Percentiles rank a stretch among this genome's conserved stretches.
phyloP scores from a whole-genome alignment of 2,113 vertebrate species.

The Monarcha castaneiventris region DNA sequence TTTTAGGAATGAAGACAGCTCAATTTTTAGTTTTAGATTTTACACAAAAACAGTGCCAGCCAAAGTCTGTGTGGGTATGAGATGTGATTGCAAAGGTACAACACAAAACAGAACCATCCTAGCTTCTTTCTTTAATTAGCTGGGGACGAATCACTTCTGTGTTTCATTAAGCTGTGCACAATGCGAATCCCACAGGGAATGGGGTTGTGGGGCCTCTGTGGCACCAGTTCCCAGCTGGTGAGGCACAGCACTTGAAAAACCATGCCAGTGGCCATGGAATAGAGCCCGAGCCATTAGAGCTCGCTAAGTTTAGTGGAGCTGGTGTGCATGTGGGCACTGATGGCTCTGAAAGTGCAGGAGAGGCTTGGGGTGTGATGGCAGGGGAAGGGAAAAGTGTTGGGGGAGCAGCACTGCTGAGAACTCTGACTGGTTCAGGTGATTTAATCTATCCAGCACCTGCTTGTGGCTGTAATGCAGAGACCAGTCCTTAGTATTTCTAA shows the following conservation, averaged over 20 bases:
- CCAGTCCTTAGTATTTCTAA: neutral
- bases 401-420: neutral
- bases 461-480: neutral
- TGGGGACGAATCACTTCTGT: neutral
- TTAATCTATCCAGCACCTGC: neutral
- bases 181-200: neutral
- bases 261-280: neutral
- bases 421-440: rapidly evolving
- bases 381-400: neutral
- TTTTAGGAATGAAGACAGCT: neutral
- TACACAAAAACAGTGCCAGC: neutral
- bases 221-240: neutral
- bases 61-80: neutral
- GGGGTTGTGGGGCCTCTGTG: neutral
- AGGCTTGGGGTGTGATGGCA: neutral
- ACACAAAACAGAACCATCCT: neutral
- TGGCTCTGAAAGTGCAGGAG: neutral
- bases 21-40: neutral
- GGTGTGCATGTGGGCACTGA: neutral
- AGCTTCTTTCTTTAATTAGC: neutral
- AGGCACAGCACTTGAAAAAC: neutral
- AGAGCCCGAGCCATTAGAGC: neutral
- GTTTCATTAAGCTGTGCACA: neutral
- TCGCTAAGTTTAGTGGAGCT: neutral
- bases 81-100: neutral